Conservation (phyloP, 2,797 vertebrate genomes). For the Sebastolobus altivelis region DNA sequence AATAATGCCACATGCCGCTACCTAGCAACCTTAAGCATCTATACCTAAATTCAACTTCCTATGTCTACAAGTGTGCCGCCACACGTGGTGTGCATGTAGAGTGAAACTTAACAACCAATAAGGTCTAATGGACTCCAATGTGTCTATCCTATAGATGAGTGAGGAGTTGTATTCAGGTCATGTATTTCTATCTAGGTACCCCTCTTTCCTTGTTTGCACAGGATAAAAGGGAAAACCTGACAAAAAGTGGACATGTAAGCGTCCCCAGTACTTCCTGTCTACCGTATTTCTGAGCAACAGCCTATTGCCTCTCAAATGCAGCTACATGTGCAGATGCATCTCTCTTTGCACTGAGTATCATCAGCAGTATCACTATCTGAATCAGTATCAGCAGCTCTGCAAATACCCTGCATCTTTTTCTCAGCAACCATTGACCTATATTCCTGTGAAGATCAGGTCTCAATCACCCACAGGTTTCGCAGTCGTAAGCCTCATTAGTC, state of each 20-base stretch:
- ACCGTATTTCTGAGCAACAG: constrained; percentile 5
- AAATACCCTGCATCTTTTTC: not conserved
- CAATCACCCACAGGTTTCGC: not conserved
- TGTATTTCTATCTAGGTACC: not conserved
- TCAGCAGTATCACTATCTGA: not conserved
- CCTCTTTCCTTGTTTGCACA: not conserved
- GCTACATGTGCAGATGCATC: not conserved
- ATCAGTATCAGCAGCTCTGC: not conserved
- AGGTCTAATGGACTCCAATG: constrained; percentile 36
- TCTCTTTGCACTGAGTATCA: not conserved
- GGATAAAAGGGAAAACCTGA: constrained; percentile 28
- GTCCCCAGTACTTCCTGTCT: not conserved
- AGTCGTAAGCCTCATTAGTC: not conserved
- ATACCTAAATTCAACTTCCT: constrained; percentile 28
- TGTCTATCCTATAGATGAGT: constrained; percentile 18
- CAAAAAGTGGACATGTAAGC: not conserved
- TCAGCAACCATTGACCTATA: constrained; percentile 26
- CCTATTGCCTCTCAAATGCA: not conserved
- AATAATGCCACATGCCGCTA: constrained; percentile 31
- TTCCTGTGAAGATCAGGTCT: constrained; percentile 16
- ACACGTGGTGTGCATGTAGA: constrained; percentile 2
- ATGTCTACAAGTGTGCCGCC: constrained; percentile 32
- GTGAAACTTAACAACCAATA: constrained; percentile 34
- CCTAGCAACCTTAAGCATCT: constrained; percentile 58
- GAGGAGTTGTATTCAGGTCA: constrained; percentile 46